A percentile compares a stretch with the other conserved stretches of the same genome.
These are phyloP conservation scores for Morpho achilles DNA, from an alignment of 2,888 invertebrate genomes.

Conservation along the genomic window DNA sequence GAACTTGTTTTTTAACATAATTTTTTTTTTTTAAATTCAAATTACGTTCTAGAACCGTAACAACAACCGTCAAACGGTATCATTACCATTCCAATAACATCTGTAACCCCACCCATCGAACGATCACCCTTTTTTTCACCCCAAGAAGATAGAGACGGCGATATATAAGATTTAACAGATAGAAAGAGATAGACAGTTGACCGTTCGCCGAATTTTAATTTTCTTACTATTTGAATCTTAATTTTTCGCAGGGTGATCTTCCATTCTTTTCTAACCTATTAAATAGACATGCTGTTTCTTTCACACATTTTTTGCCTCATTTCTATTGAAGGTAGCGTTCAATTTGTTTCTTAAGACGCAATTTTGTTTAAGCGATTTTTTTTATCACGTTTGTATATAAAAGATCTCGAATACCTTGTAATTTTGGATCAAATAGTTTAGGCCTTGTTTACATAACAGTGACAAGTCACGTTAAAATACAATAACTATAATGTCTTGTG, in stretches of 20 bases:
- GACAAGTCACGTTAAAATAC: too few relatives aligned
- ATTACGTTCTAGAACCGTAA: conserved; percentile 29
- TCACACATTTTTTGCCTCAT: conserved; percentile 48
- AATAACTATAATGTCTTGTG: too few relatives aligned
- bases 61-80: conserved; percentile 39
- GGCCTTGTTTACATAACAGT: too few relatives aligned
- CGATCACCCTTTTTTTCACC: conserved; percentile 58
- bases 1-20: too few relatives aligned
- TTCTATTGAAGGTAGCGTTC: conserved; percentile 18
- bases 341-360: conserved; percentile 21
- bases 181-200: conserved; percentile 52
- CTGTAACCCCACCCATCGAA: conserved; percentile 34
- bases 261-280: conserved; percentile 42
- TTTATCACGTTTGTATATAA: too few relatives aligned
- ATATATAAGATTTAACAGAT: conserved; percentile 19
- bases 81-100: conserved; percentile 59
- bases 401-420: too few relatives aligned
- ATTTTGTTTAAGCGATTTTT: too few relatives aligned
- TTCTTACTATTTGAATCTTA: conserved; percentile 79
- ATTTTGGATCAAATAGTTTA: too few relatives aligned
- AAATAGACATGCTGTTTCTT: conserved; percentile 42
- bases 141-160: conserved; percentile 26
- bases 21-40: conserved; percentile 22
- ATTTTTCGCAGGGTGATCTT: conserved; percentile 68
- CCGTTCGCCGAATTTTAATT: conserved; percentile 77